A percentile compares a stretch with the other conserved stretches of the same genome.
Conservation (phyloP, 2,113 vertebrate species). For the Pampusana beccarii region DNA sequence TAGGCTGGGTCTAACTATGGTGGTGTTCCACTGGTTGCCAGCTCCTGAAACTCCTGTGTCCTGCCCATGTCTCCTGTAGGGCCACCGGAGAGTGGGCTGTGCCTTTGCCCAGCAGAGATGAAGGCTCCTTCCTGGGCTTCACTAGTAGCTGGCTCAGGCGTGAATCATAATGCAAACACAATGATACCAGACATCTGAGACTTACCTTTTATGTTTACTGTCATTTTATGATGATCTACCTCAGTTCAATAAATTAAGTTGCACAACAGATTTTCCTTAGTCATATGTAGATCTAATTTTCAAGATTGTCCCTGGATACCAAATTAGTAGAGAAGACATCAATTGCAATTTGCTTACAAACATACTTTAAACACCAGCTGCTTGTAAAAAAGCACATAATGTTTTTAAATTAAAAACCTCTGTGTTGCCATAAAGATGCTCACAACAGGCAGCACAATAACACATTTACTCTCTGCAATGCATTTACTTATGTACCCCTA, state of each 20-base stretch:
- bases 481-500: background rate
- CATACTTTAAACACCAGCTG: conserved; percentile 41
- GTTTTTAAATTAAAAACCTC: conserved; percentile 34
- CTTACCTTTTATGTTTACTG: background rate
- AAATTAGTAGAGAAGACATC: conserved; percentile 28
- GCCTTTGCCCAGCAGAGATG: background rate
- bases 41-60: accelerated
- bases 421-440: background rate
- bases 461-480: background rate
- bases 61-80: background rate
- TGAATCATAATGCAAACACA: background rate
- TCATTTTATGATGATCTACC: background rate
- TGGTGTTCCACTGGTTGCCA: accelerated
- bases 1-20: accelerated
- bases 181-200: background rate
- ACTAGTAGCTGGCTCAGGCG: background rate
- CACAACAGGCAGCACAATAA: background rate
- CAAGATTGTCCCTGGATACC: background rate
- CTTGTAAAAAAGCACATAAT: background rate
- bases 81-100: conserved; percentile 53
- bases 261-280: conserved; percentile 6
- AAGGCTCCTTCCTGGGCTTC: background rate
- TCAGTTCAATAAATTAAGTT: background rate
- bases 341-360: conserved; percentile 52
- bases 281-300: conserved; percentile 49